Percentiles rank a stretch among this genome's conserved stretches.
phyloP scores from a whole-genome alignment of 2,888 invertebrate genomes.

The Eumacrocentrus americanus region DNA sequence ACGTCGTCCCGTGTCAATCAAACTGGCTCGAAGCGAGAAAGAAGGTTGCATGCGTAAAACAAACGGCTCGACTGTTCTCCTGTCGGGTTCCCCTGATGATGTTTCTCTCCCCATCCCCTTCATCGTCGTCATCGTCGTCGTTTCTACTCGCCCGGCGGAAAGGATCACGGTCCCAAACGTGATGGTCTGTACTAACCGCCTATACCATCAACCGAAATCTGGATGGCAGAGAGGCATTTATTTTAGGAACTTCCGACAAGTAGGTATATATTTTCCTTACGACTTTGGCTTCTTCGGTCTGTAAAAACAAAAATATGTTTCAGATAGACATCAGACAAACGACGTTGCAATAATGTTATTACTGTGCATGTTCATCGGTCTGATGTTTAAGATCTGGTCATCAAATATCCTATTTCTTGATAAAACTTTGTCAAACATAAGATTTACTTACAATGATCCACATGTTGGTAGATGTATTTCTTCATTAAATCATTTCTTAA shows the following conservation, averaged over 20 bases:
- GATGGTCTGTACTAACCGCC: slow-evolving; percentile 25
- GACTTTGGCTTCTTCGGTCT: slow-evolving; percentile 17
- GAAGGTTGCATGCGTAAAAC: slow-evolving; percentile 35
- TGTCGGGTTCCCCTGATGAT: slow-evolving; percentile 14
- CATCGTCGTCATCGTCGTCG: background rate
- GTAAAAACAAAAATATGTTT: slow-evolving; percentile 21
- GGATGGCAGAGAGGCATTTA: slow-evolving; percentile 33
- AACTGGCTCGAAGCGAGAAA: slow-evolving; percentile 19
- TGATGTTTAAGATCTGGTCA: too few species aligned
- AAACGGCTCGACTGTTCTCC: slow-evolving; percentile 38
- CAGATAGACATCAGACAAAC: background rate
- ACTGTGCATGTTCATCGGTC: too few species aligned
- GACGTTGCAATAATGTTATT: too few species aligned
- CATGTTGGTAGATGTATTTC: too few species aligned
- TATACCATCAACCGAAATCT: slow-evolving; percentile 31
- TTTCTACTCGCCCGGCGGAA: slow-evolving; percentile 14
- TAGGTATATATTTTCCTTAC: slow-evolving; percentile 21
- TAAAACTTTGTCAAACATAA: too few species aligned
- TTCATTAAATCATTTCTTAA: too few species aligned
- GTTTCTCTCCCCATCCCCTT: slow-evolving; percentile 18
- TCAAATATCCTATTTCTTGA: too few species aligned
- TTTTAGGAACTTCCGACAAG: slow-evolving; percentile 28
- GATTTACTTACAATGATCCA: too few species aligned
- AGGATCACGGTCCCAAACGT: slow-evolving; percentile 3
- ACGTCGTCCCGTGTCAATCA: slow-evolving; percentile 30